Base-by-base conservation (phyloP, 2,797 vertebrate genomes). In the Todus mexicanus region DNA sequence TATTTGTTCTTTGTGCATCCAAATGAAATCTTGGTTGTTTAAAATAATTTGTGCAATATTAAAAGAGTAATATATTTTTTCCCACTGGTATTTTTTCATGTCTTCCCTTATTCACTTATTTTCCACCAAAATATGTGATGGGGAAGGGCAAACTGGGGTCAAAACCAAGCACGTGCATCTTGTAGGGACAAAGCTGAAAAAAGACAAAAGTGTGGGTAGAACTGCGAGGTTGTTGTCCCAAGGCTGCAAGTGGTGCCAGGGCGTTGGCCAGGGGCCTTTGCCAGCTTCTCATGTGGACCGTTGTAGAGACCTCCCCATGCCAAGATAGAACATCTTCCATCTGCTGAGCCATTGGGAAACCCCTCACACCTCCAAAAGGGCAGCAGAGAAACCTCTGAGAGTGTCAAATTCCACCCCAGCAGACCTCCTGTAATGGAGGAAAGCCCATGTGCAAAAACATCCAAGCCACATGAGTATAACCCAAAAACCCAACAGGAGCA, bases 381-480 rank as follows among this genome's bases (percentile, higher is more conserved):
- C 26, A 40, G 6, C 11, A 37, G 19, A 43, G 27, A 70, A 38
- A 66, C 6, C 16, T 40, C 43, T 51, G 11, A 0, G 4, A n/a
- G 19, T 18, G 42, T 27, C 38, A 47, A 50, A 47, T 10, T n/a
- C 40, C 11, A 25, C 5, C 7, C 7, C 31, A 75, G 31, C 35
- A 73, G 25, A 18, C 2, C 25, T 33, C 15, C 40, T 0, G 3
- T 26, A 27, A 15, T 0, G 1, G 23, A 74, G 42, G 17, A 65
- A 43, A 59, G 27, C 14, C 61, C 47, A 22, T 1, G 1, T 6
- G 20, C 18, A 31, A 1, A 10, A 72, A 12, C 27, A 47, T 12
- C 6, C 1, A 0, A 0, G 0, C 15, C 0, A 0, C 2, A 1
- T 1, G 11, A 76, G 29, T 0, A 0, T 6, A 38, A 26, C 19